Evolutionary conservation across 2,797 vertebrate genomes (phyloP).

Genomic region (Periparus ater): DNA sequence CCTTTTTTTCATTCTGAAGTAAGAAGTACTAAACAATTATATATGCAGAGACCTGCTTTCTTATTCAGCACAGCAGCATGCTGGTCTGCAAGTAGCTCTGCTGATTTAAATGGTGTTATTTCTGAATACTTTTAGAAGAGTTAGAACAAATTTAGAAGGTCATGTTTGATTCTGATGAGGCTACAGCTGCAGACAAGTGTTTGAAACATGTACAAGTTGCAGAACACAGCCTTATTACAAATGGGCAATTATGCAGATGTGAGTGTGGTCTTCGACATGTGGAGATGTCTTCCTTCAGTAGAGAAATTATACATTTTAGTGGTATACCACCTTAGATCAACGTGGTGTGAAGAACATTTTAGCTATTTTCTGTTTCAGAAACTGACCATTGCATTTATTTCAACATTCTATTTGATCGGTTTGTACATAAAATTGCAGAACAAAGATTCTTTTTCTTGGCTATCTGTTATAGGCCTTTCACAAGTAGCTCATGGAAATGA

Average conservation of each 20-base stretch:
- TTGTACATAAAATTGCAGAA: not conserved
- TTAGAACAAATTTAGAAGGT: constrained; percentile 19
- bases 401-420: not conserved
- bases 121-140: not conserved
- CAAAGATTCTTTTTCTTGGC: not conserved
- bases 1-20: not conserved
- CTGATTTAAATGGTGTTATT: not conserved
- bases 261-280: not conserved
- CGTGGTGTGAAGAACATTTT: not conserved
- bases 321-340: not conserved
- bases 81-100: not conserved
- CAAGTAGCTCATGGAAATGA: not conserved
- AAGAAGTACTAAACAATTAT: not conserved
- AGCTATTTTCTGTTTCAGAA: not conserved
- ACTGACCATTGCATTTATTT: not conserved
- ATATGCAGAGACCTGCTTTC: not conserved
- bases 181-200: not conserved
- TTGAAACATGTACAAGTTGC: not conserved
- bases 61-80: not conserved
- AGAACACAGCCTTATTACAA: not conserved
- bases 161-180: not conserved
- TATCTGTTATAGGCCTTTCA: not conserved
- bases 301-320: not conserved
- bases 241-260: not conserved
- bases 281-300: not conserved